phyloP scores from a whole-genome alignment of 1,140 invertebrate genomes.

The Eumaeus atala region DNA sequence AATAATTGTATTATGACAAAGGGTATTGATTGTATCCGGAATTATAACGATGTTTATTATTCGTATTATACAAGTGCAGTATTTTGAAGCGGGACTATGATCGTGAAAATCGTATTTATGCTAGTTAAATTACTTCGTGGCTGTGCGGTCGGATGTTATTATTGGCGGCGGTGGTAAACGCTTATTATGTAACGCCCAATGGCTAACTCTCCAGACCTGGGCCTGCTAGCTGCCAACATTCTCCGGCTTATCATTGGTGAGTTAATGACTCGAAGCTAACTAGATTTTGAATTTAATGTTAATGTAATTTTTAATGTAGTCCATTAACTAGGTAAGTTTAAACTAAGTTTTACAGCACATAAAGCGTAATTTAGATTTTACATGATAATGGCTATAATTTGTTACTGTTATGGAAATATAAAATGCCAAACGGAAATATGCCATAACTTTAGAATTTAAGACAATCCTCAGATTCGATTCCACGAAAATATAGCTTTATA shows the following conservation, averaged over 20 bases:
- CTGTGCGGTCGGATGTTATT: constrained; percentile 15
- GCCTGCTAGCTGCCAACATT: constrained; percentile 67
- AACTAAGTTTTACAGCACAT: too few relatives aligned
- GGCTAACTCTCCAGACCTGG: constrained; percentile 70
- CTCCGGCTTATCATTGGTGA: constrained; percentile 72
- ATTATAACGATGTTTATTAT: not conserved
- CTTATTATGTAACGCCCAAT: constrained; percentile 52
- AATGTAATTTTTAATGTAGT: too few relatives aligned
- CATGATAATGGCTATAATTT: too few relatives aligned
- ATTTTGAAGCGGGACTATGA: not conserved
- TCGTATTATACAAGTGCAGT: not conserved
- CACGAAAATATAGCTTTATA: too few relatives aligned
- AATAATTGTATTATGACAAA: not conserved
- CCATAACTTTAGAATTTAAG: too few relatives aligned
- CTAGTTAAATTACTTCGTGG: constrained; percentile 1
- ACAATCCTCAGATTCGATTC: too few relatives aligned
- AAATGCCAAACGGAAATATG: too few relatives aligned
- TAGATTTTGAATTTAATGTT: too few relatives aligned
- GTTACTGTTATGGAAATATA: too few relatives aligned
- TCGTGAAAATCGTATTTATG: not conserved
- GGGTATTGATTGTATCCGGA: not conserved
- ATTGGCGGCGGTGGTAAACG: constrained; percentile 25
- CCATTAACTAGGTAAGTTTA: too few relatives aligned
- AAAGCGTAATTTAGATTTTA: too few relatives aligned
- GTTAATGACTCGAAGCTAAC: constrained; percentile 24